Evolutionary conservation across 2,113 vertebrate genomes (phyloP).

Genomic region (Melanostigma gelatinosum): DNA sequence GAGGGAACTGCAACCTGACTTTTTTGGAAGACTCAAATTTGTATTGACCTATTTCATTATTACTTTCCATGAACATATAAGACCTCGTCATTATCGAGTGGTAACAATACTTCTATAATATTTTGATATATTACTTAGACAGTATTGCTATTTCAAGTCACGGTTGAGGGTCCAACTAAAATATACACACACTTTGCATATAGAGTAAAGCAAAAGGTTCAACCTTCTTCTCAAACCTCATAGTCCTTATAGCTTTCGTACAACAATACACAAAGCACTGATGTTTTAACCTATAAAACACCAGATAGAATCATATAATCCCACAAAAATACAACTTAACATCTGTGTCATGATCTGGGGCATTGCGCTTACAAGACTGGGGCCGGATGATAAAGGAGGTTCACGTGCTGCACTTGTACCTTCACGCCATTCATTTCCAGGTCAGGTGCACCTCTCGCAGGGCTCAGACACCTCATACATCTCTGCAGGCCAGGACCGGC

Average conservation of each 20-base stretch:
- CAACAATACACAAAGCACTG: neutral
- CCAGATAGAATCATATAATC: neutral
- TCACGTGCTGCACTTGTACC: conserved; percentile 62
- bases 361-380: conserved; percentile 20
- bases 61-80: conserved; percentile 7
- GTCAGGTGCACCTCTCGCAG: conserved; percentile 75
- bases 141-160: neutral
- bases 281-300: conserved; percentile 22
- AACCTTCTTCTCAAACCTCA: neutral
- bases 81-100: too few relatives aligned
- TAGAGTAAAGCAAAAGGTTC: conserved; percentile 2
- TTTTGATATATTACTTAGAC: neutral
- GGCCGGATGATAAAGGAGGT: conserved; percentile 56
- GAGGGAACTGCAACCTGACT: neutral
- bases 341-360: conserved; percentile 34
- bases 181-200: conserved; percentile 5
- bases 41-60: neutral
- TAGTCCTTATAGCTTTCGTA: neutral
- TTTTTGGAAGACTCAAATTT: neutral
- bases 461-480: conserved; percentile 80
- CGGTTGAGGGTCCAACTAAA: conserved; percentile 21
- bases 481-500: conserved; percentile 61
- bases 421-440: conserved; percentile 75
- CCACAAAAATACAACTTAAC: conserved; percentile 15
- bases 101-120: neutral